Conservation (phyloP, 2,113 vertebrate genomes). For the Gavia stellata region DNA sequence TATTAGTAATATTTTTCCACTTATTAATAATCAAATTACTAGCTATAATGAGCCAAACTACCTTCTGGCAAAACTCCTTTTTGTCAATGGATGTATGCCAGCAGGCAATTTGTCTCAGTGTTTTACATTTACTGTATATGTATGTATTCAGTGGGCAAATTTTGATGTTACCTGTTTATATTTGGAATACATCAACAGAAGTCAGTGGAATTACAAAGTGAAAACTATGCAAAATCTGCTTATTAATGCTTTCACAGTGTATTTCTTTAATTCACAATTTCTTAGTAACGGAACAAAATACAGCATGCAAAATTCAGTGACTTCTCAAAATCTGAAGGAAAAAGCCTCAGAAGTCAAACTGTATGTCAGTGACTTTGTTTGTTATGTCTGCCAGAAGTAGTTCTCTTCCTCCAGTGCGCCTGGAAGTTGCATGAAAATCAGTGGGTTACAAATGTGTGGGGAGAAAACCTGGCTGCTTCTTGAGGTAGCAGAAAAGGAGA, state of each 20-base stretch:
- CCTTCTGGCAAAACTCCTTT: constrained; percentile 60
- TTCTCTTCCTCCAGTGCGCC: not conserved
- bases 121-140: constrained; percentile 28
- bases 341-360: not conserved
- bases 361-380: not conserved
- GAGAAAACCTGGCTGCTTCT: not conserved
- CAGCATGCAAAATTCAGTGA: not conserved
- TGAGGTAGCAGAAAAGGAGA: not conserved
- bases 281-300: not conserved
- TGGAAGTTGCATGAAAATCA: not conserved
- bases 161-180: constrained; percentile 57
- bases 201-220: not conserved
- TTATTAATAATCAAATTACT: constrained; percentile 59
- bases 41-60: constrained; percentile 57
- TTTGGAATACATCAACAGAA: constrained; percentile 29
- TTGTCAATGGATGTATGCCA: constrained; percentile 2
- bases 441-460: not conserved
- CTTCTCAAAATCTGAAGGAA: not conserved
- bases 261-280: not conserved
- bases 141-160: constrained; percentile 7
- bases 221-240: not conserved
- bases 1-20: constrained; percentile 51
- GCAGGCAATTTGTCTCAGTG: constrained; percentile 34
- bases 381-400: not conserved
- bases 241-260: not conserved